phyloP scores from a whole-genome alignment of 2,888 invertebrate genomes.

The Colostygia pectinataria region DNA sequence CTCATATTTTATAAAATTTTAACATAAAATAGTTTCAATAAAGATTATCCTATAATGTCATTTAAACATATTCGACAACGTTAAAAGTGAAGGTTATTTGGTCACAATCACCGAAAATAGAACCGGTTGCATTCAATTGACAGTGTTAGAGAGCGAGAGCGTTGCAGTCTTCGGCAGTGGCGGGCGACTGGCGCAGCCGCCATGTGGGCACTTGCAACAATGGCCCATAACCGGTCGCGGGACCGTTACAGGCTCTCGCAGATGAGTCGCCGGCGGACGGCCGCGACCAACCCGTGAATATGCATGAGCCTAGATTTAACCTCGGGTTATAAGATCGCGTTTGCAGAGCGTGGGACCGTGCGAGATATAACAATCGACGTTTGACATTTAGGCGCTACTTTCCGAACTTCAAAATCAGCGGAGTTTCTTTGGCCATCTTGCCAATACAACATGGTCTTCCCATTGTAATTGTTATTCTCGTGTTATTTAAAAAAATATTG shows the following conservation, averaged over 20 bases:
- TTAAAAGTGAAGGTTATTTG: slow-evolving; percentile 20
- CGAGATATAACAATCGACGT: slow-evolving; percentile 59
- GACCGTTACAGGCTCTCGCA: slow-evolving; percentile 67
- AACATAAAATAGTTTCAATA: not conserved
- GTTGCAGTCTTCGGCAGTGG: slow-evolving; percentile 20
- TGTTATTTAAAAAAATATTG: too few species aligned
- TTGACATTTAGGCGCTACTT: slow-evolving; percentile 61
- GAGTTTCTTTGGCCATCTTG: too few species aligned
- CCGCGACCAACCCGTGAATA: slow-evolving; percentile 66
- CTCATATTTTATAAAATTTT: too few species aligned
- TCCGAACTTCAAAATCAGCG: slow-evolving; percentile 38
- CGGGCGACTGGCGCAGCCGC: slow-evolving; percentile 29
- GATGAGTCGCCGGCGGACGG: slow-evolving; percentile 69
- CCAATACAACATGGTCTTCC: too few species aligned
- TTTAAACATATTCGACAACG: not conserved
- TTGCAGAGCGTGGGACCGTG: slow-evolving; percentile 71
- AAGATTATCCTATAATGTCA: not conserved
- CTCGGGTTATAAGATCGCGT: slow-evolving; percentile 76
- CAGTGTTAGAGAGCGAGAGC: slow-evolving; percentile 23
- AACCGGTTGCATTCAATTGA: slow-evolving; percentile 27
- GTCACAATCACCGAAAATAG: slow-evolving; percentile 13
- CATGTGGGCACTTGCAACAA: slow-evolving; percentile 66
- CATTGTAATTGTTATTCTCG: not conserved
- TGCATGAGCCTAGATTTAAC: slow-evolving; percentile 78
- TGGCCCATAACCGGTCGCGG: slow-evolving; percentile 75